A percentile compares a stretch with the other conserved stretches of the same genome.
Evolutionary conservation across 2,113 vertebrate genomes (phyloP).

Genomic region (Cariama cristata): DNA sequence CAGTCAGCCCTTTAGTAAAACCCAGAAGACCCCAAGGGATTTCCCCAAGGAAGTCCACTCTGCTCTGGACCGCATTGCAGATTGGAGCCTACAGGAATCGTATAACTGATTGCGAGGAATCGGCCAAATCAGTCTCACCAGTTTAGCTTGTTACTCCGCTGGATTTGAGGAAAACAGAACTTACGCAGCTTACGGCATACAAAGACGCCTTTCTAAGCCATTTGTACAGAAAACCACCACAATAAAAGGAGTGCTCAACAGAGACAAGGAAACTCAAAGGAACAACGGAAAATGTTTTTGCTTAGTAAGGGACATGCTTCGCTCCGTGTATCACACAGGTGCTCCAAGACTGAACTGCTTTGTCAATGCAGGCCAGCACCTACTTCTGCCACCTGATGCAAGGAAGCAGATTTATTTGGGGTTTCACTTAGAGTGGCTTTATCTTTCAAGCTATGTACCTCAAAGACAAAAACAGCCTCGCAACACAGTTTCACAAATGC

Average conservation of each 20-base stretch:
- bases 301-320: not conserved
- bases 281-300: not conserved
- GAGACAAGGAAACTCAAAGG: not conserved
- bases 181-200: fast-evolving
- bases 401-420: not conserved
- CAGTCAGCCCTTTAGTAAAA: not conserved
- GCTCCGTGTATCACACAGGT: not conserved
- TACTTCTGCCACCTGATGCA: not conserved
- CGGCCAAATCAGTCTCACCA: not conserved
- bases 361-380: not conserved
- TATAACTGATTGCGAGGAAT: not conserved
- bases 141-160: not conserved
- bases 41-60: not conserved
- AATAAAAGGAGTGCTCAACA: not conserved
- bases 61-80: not conserved
- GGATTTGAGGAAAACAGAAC: not conserved
- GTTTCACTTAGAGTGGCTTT: not conserved
- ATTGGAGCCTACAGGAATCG: not conserved
- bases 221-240: not conserved
- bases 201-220: not conserved
- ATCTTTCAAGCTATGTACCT: not conserved
- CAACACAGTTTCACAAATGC: not conserved
- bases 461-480: not conserved
- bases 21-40: not conserved
- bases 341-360: not conserved